Evolutionary conservation across 2,888 invertebrate species (phyloP), one percentile per base, ranked within the genome.

Genomic region (Actias luna): DNA sequence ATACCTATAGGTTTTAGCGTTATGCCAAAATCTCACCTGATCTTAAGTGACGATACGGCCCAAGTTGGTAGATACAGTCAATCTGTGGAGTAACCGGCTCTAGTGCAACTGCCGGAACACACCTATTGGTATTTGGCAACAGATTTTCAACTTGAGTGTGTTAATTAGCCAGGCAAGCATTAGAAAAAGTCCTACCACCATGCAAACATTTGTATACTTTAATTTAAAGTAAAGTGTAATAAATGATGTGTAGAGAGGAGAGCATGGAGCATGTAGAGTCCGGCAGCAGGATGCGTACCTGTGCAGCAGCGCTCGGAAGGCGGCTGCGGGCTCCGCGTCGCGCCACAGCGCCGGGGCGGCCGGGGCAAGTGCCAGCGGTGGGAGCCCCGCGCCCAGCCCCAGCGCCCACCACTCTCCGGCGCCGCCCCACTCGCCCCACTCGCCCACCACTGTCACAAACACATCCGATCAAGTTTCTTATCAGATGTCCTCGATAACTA

Each of bases 391-490:
- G 1, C 85, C 84, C 3, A 84, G 69, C 0, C 88, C 88, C 2
- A 88, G 78, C 29, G 87, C 85, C 89, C 90, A 89, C 89, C 90
- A 88, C 66, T 88, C 89, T 0, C 87, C 87, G 0, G 82, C 85
- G 5, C 81, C 61, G 33, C 61, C 58, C 31, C 61, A 50, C 8
- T 80, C 84, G 4, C 82, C 78, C 88, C 89, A 88, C 64, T 89
- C 89, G 2, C 86, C 84, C 1, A 88, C 87, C 61, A 84, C 88
- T 88, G 77, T 29, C 1, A 61, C 50, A 36, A 52, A n/a, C 35
- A 31, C n/a, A 14, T 12, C 33, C n/a, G 39, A 27, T 25, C 10
- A 10, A n/a, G 33, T n/a, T n/a, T 57, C 14, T 14, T 14, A 2
- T 3, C 18, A 36, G n/a, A n/a, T n/a, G n/a, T n/a, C n/a, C n/a